Evolutionary conservation across 2,113 vertebrate species (phyloP), one percentile per base, ranked within the genome.

Genomic region (Bufo gargarizans): DNA sequence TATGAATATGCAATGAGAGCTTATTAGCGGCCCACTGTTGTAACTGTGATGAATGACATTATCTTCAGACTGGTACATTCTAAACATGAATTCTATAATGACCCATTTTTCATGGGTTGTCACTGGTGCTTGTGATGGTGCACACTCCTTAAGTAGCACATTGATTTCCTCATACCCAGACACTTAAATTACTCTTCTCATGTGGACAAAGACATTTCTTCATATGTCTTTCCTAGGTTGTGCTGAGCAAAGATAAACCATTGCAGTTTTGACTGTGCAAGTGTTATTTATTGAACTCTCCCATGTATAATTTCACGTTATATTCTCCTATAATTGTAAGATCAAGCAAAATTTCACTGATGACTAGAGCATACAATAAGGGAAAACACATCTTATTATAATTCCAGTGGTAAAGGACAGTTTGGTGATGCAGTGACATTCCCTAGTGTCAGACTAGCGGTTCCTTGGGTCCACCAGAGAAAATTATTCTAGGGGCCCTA

Each of bases 11-110:
- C 95, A 95, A 95, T 96, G 95, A 95, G 93, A 93, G 90, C 95
- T 96, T 95, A 96, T 96, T 96, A 96, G 95, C 90, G 86, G 94
- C 92, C 94, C 88, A 92, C 92, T 93, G 95, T 95, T 95, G 93
- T 94, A 93, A 78, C 72, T 49, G 95, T 96, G 95, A 96, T 95
- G 91, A 96, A 96, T 96, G 95, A 94, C 93, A 94, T 95, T 95
- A 94, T 95, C 94, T 94, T 91, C 90, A 92, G 94, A 93, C 93
- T 93, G 92, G 94, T 95, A 94, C 93, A 93, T 95, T 93, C 95
- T 95, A 95, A 96, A 96, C 96, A 95, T 95, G 95, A 95, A 95
- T 96, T 96, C 96, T 96, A 95, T 96, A 96, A 96, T 91, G 94
- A 96, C 93, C 94, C 94, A 96, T 96, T 96, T 96, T 95, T 96